Percentiles rank a stretch among this genome's conserved stretches.
These are phyloP conservation scores for Wasmannia auropunctata DNA, from an alignment of 1,140 invertebrate species.

Conservation along the genomic window DNA sequence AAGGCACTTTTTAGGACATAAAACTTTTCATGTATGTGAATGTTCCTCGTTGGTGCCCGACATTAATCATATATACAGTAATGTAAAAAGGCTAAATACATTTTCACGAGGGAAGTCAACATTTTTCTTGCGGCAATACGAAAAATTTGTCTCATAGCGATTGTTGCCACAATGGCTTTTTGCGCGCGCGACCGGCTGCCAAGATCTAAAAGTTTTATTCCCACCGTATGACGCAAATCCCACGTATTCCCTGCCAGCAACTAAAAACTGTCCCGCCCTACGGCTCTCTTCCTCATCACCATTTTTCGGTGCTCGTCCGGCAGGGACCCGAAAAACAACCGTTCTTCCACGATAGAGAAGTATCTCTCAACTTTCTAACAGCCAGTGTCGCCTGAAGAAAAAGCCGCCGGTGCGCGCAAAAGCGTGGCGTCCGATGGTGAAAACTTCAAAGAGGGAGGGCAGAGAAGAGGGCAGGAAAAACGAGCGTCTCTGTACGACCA, in stretches of 20 bases:
- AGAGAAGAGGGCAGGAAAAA: slow-evolving; percentile 3
- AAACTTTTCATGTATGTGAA: neutral
- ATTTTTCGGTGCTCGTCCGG: slow-evolving; percentile 42
- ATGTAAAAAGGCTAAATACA: slow-evolving; percentile 26
- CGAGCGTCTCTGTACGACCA: neutral
- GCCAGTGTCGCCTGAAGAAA: slow-evolving; percentile 22
- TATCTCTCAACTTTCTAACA: slow-evolving; percentile 47
- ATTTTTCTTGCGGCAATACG: slow-evolving; percentile 18
- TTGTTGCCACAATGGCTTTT: slow-evolving; percentile 40
- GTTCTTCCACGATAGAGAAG: slow-evolving; percentile 31
- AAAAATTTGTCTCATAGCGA: slow-evolving; percentile 44
- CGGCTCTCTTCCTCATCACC: slow-evolving; percentile 49
- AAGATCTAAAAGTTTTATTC: slow-evolving; percentile 55
- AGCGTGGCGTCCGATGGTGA: slow-evolving; percentile 8
- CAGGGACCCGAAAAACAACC: slow-evolving; percentile 39
- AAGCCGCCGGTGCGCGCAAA: slow-evolving; percentile 19
- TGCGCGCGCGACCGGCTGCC: slow-evolving; percentile 18
- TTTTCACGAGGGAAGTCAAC: slow-evolving; percentile 9
- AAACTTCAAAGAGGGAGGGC: slow-evolving; percentile 23
- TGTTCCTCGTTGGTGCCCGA: neutral
- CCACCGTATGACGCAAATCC: slow-evolving; percentile 44
- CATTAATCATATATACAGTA: neutral
- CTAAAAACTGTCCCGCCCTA: slow-evolving; percentile 35
- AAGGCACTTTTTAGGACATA: neutral
- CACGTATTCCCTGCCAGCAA: slow-evolving; percentile 33